Conservation (phyloP, 2,797 vertebrate genomes). For the Sebastes steindachneri region DNA sequence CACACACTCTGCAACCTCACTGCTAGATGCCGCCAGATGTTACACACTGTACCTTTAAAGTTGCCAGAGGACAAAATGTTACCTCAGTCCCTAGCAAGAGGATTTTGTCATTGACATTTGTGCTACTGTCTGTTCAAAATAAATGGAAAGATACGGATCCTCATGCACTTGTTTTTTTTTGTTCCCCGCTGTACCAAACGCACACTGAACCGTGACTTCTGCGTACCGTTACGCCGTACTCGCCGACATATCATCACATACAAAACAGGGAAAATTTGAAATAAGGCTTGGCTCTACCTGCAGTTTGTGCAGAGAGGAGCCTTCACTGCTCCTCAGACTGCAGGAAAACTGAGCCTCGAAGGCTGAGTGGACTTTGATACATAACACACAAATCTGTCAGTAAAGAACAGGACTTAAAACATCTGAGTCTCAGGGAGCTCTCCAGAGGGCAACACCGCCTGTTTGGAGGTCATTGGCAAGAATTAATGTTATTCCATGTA, state of each 20-base stretch:
- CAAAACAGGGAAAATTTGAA: neutral
- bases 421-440: neutral
- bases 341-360: neutral
- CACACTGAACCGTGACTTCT: neutral
- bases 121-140: neutral
- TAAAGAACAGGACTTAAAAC: neutral
- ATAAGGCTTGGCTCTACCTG: neutral
- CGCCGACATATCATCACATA: neutral
- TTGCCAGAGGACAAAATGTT: neutral
- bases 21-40: too few relatives aligned
- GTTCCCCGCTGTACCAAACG: too few relatives aligned
- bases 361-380: neutral
- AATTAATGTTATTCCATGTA: neutral
- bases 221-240: neutral
- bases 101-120: neutral
- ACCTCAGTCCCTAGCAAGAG: neutral
- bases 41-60: neutral
- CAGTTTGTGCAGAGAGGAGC: neutral
- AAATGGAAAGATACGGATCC: neutral
- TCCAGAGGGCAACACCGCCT: neutral
- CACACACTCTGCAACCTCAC: too few relatives aligned
- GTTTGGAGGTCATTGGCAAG: slow-evolving; percentile 4
- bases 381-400: neutral
- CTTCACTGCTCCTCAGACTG: neutral
- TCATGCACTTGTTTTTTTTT: neutral